phyloP scores from a whole-genome alignment of 2,797 vertebrate genomes.

The Sitta carolinensis region DNA sequence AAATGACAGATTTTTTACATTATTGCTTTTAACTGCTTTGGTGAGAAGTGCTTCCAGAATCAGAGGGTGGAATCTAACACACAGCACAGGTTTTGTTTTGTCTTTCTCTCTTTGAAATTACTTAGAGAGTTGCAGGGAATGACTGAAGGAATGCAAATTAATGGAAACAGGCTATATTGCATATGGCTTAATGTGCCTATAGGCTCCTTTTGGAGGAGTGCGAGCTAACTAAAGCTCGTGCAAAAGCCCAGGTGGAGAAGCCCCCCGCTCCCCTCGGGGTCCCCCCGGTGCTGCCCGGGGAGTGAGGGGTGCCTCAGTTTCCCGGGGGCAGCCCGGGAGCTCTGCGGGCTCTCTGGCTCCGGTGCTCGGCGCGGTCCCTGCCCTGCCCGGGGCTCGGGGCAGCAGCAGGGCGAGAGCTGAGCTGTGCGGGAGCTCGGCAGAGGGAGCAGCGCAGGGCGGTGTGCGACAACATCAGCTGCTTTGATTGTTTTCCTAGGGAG shows the following conservation, averaged over 20 bases:
- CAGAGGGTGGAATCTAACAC: neutral
- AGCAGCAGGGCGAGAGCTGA: neutral
- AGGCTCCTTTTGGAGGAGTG: neutral
- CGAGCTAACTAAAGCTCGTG: neutral
- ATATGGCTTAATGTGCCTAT: neutral
- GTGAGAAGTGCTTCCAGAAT: neutral
- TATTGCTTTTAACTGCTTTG: neutral
- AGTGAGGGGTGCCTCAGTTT: too few relatives aligned
- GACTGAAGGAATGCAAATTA: neutral
- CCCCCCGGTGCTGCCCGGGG: neutral
- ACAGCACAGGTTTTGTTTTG: neutral
- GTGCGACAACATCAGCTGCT: neutral
- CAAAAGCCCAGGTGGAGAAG: neutral
- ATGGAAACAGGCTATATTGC: neutral
- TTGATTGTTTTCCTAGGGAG: neutral
- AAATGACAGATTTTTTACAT: neutral
- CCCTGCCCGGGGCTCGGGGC: neutral
- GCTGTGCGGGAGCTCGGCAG: neutral
- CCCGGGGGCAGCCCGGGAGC: accelerated
- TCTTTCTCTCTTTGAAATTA: neutral
- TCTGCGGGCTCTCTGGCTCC: neutral
- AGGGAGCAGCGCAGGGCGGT: neutral
- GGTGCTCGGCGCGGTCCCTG: neutral
- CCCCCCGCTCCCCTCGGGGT: accelerated
- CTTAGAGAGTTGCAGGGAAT: neutral